These are phyloP conservation scores for Penaeus monodon DNA, from an alignment of 2,888 invertebrate genomes.

Conservation along the genomic window DNA sequence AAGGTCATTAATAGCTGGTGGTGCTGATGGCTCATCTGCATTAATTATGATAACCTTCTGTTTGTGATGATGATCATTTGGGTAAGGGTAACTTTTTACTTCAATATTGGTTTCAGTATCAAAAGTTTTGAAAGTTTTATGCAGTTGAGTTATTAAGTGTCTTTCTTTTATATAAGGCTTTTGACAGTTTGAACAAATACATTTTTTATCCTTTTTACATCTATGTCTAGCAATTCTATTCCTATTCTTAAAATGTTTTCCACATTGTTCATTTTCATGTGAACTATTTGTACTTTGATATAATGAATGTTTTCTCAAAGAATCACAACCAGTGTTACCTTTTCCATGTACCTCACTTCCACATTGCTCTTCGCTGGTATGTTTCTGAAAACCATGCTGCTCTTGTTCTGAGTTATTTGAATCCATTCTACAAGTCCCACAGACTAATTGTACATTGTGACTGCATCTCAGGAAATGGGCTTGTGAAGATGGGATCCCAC, in stretches of 20 bases:
- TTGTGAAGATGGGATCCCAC: neutral
- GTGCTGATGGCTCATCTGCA: too few relatives aligned
- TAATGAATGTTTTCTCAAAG: neutral
- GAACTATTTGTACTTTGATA: neutral
- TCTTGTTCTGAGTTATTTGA: neutral
- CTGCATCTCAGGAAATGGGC: neutral
- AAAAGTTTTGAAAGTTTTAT: too few relatives aligned
- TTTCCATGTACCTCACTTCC: slow-evolving; percentile 14
- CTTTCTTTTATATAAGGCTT: neutral
- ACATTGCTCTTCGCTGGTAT: neutral
- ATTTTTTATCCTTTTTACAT: neutral
- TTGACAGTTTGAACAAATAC: neutral
- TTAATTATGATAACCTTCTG: too few relatives aligned
- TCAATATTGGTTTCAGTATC: too few relatives aligned
- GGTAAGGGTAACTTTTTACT: too few relatives aligned
- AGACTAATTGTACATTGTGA: neutral
- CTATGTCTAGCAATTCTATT: neutral
- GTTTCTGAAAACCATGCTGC: slow-evolving; percentile 5
- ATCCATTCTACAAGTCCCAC: slow-evolving; percentile 11
- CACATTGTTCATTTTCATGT: neutral
- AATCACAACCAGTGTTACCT: neutral
- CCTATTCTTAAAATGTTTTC: neutral
- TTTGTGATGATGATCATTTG: too few relatives aligned
- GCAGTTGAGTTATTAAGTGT: neutral
- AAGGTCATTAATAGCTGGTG: too few relatives aligned